Evolutionary conservation across 2,888 invertebrate species (phyloP).

Genomic region (Ennomos fuscantarius): DNA sequence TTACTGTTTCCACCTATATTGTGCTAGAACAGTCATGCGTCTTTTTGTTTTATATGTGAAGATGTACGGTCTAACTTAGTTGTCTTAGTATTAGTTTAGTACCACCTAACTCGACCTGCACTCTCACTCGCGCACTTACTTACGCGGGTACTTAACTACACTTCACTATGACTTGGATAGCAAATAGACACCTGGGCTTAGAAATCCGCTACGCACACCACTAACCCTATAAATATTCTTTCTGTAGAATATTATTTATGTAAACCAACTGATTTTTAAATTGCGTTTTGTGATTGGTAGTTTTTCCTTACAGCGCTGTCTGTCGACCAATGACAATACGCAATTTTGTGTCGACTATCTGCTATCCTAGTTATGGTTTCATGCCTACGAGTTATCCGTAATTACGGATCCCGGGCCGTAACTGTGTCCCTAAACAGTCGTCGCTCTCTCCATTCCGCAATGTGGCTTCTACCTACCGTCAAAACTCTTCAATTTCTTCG

Average conservation of each 20-base stretch:
- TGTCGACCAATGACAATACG: too few relatives aligned
- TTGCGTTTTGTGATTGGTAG: too few relatives aligned
- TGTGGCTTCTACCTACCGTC: conserved; percentile 29
- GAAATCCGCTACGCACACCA: too few relatives aligned
- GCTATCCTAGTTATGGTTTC: conserved; percentile 11
- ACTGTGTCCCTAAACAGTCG: conserved; percentile 7
- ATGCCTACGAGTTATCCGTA: conserved; percentile 3
- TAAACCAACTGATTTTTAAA: too few relatives aligned
- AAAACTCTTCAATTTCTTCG: conserved; percentile 41
- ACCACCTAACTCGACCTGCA: conserved; percentile 40
- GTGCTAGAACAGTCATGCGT: conserved; percentile 22
- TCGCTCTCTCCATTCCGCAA: conserved; percentile 28
- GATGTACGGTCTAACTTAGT: conserved; percentile 27
- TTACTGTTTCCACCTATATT: conserved; percentile 16
- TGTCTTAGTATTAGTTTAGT: conserved; percentile 33
- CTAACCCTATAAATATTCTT: too few relatives aligned
- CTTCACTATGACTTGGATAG: conserved; percentile 5
- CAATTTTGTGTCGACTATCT: background rate
- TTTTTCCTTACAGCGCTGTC: too few relatives aligned
- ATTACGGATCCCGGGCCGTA: conserved; percentile 11
- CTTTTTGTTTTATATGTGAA: conserved; percentile 27
- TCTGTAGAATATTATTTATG: too few relatives aligned
- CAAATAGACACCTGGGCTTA: background rate
- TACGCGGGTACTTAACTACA: background rate
- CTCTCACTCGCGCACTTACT: conserved; percentile 42